Evolutionary conservation across 1,140 invertebrate genomes (phyloP), one percentile per base, ranked within the genome.

Genomic region (Monochamus saltuarius): DNA sequence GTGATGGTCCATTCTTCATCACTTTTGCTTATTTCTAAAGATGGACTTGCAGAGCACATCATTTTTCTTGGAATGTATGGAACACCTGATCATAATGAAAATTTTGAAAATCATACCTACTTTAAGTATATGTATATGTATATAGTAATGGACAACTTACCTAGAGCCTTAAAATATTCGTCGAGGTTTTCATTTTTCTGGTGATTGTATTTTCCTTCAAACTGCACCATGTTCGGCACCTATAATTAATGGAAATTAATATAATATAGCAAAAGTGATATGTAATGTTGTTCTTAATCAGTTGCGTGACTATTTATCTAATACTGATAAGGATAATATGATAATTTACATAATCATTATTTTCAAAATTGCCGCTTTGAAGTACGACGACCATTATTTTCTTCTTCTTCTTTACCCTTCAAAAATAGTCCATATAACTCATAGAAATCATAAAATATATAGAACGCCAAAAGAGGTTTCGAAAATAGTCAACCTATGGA

Each of bases 31-130:
- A 87, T 82, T 74, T 85, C 81, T 71, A 87, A 75, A 35, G 76
- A 70, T 34, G 85, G 84, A 62, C 78, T 82, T 42, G 83, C 79
- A 68, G 82, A 72, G 14, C 69, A 65, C 82, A 87, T 85, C 81
- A 86, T 83, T 77, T 85, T 85, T 61, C 84, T 75, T 3, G 79
- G 79, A 66, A 86, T 78, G 56, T 78, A 86, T 35, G 84, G 84
- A 10, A 73, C 68, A 6, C 69, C 71, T 73, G 39, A 13, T 35
- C 40, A 61, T 13, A 58, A 22, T 58, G 61, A 66, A 62, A 29
- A 35, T 43, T 51, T 53, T 14, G n/a, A 29, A 19, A 46, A 49
- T 35, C n/a, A n/a, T n/a, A n/a, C n/a, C n/a, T n/a, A n/a, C n/a
- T n/a, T n/a, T n/a, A n/a, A n/a, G n/a, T n/a, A n/a, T n/a, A n/a